Percentiles rank a stretch among this genome's conserved stretches.
These are phyloP conservation scores for Glareola pratincola DNA, from an alignment of 2,113 vertebrate species.

Conservation along the genomic window DNA sequence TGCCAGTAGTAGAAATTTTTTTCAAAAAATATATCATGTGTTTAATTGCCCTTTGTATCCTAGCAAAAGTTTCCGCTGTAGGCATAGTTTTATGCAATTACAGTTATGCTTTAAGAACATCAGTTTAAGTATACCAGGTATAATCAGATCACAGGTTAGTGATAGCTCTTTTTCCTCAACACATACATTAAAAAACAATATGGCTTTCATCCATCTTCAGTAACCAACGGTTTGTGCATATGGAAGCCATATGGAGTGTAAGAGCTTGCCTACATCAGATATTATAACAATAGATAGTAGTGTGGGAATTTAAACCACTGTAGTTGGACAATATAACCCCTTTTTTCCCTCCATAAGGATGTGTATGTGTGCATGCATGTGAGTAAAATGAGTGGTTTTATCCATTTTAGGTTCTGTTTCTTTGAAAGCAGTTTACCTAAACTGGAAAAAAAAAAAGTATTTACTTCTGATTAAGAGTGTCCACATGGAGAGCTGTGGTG, in stretches of 20 bases:
- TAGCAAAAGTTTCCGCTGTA: neutral
- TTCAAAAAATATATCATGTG: neutral
- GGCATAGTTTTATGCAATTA: neutral
- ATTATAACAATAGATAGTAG: conserved; percentile 12
- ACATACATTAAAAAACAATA: conserved; percentile 40
- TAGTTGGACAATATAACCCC: neutral
- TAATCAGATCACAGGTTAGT: conserved; percentile 48
- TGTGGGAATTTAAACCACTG: conserved; percentile 6
- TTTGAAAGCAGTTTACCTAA: conserved; percentile 37
- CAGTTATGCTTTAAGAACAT: neutral
- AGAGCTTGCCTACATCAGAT: conserved; percentile 24
- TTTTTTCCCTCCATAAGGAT: neutral
- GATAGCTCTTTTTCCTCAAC: conserved; percentile 5
- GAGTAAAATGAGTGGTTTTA: neutral
- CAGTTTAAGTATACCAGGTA: neutral
- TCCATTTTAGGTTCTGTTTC: conserved; percentile 1
- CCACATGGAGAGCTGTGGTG: neutral
- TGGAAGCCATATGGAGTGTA: conserved; percentile 47
- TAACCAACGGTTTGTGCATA: conserved; percentile 39
- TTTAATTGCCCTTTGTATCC: neutral
- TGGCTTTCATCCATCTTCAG: conserved; percentile 55
- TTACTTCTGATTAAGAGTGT: conserved; percentile 15
- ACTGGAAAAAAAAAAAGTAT: neutral
- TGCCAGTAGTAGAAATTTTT: neutral
- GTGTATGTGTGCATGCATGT: neutral